These are phyloP conservation scores for Caenorhabditis plicata DNA, from an alignment of 2,888 invertebrate species.

Conservation along the genomic window DNA sequence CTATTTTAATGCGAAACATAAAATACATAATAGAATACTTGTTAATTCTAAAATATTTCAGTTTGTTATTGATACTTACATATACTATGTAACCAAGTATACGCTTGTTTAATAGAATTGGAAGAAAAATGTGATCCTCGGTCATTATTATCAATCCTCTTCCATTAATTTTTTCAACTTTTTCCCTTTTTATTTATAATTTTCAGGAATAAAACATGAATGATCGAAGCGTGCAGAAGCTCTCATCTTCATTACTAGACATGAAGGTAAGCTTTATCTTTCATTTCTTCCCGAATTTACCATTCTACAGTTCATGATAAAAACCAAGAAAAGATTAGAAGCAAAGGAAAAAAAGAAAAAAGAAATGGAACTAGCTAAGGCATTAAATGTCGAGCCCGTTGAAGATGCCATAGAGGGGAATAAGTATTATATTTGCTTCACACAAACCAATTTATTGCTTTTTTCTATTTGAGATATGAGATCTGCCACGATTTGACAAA, in stretches of 20 bases:
- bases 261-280: constrained; percentile 36
- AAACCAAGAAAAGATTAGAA: constrained; percentile 38
- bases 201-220: constrained; percentile 16
- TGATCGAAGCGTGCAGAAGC: constrained; percentile 31
- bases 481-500: constrained; percentile 64
- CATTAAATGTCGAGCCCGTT: no score
- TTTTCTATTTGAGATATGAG: constrained; percentile 12
- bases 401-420: no score
- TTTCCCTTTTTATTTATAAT: background rate
- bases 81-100: no score
- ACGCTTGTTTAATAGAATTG: no score
- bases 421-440: background rate
- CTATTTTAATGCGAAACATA: no score
- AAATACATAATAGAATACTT: no score
- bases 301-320: constrained; percentile 49
- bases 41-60: no score
- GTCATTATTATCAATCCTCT: no score
- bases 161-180: background rate
- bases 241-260: constrained; percentile 39
- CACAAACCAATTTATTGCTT: background rate
- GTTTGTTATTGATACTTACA: no score
- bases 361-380: constrained; percentile 16
- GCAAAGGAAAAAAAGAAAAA: constrained; percentile 27
- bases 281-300: background rate
- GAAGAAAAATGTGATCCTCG: no score